These are phyloP conservation scores for Psilopsiagon aurifrons DNA, from an alignment of 2,113 vertebrate species.

Conservation along the genomic window DNA sequence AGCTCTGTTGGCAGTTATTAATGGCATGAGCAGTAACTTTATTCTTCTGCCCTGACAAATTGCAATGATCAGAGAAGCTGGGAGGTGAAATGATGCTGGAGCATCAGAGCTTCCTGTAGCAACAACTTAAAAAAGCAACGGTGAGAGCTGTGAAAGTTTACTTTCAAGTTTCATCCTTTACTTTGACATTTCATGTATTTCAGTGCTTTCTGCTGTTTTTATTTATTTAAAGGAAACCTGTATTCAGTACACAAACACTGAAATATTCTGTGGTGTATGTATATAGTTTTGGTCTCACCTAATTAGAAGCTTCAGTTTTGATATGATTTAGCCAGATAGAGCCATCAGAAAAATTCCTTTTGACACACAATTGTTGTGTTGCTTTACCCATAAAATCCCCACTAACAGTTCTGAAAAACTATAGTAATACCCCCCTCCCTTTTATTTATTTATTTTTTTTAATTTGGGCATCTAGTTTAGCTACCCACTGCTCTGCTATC, in stretches of 20 bases:
- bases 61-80: neutral
- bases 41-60: neutral
- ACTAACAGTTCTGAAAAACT: neutral
- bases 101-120: neutral
- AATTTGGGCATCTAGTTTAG: neutral
- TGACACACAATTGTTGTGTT: neutral
- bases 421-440: neutral
- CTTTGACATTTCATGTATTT: rapidly evolving
- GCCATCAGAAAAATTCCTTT: neutral
- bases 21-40: neutral
- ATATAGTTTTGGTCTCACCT: neutral
- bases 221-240: neutral
- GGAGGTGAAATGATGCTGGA: neutral
- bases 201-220: neutral
- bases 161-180: neutral
- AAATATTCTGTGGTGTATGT: neutral
- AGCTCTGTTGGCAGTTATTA: neutral
- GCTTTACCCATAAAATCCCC: neutral
- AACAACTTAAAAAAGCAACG: neutral
- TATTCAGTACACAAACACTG: neutral
- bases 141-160: neutral
- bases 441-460: neutral
- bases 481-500: neutral
- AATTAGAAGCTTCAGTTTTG: neutral
- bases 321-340: neutral